Percentiles rank a stretch among this genome's conserved stretches.
phyloP scores from a whole-genome alignment of 2,113 vertebrate species.

The Anoura caudifer region DNA sequence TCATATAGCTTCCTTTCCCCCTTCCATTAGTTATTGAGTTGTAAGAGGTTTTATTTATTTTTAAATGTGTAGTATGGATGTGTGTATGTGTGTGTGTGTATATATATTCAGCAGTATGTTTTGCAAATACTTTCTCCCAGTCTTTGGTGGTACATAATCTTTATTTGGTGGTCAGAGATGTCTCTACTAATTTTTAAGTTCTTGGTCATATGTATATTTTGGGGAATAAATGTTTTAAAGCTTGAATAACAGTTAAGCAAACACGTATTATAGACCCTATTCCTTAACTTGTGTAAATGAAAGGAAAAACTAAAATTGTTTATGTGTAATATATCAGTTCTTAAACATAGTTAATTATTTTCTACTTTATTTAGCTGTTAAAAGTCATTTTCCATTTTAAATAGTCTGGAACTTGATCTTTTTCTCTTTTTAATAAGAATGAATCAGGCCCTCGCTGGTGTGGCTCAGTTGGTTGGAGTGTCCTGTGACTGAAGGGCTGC shows the following conservation, averaged over 20 bases:
- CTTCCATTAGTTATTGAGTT: neutral
- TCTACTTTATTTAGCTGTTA: neutral
- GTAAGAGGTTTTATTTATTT: neutral
- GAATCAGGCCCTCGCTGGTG: neutral
- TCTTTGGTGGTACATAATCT: neutral
- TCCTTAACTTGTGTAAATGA: neutral
- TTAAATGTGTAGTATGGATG: neutral
- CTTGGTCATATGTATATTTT: neutral
- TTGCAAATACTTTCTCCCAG: neutral
- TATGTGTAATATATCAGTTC: neutral
- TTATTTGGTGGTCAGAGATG: neutral
- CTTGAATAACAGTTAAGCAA: neutral
- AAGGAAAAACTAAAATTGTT: neutral
- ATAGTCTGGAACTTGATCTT: neutral
- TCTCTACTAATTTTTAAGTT: neutral
- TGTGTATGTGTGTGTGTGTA: too few relatives aligned
- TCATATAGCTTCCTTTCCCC: neutral
- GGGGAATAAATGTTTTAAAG: neutral
- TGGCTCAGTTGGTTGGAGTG: too few relatives aligned
- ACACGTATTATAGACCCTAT: neutral
- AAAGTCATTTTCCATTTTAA: constrained; percentile 16
- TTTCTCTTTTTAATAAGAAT: constrained; percentile 38
- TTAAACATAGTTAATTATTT: neutral
- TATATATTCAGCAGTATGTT: neutral
- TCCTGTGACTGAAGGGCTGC: too few relatives aligned